Percentiles rank a stretch among this genome's conserved stretches.
phyloP scores from a whole-genome alignment of 1,140 invertebrate species.

The Cydia amplana region DNA sequence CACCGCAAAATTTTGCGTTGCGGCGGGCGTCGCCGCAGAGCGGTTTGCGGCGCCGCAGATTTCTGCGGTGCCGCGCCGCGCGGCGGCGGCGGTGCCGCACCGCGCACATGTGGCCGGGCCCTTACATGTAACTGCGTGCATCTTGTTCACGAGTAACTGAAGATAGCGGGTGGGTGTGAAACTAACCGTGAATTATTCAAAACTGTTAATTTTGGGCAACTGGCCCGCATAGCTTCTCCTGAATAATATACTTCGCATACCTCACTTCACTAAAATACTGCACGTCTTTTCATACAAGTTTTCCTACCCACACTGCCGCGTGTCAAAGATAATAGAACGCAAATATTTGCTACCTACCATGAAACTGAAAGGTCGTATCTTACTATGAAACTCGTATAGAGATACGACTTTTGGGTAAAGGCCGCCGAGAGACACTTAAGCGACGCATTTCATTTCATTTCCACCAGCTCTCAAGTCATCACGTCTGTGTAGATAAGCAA shows the following conservation, averaged over 20 bases:
- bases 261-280: neutral
- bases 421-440: conserved; percentile 3
- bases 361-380: neutral
- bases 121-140: too few species aligned
- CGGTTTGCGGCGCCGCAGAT: too few species aligned
- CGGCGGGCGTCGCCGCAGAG: too few species aligned
- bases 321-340: conserved; percentile 27
- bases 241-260: neutral
- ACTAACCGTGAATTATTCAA: too few species aligned
- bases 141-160: too few species aligned
- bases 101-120: too few species aligned
- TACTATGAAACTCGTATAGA: neutral
- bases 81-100: too few species aligned
- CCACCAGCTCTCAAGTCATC: neutral
- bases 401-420: neutral
- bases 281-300: neutral
- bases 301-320: neutral
- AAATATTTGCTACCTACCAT: conserved; percentile 3
- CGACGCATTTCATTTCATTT: conserved; percentile 9
- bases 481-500: neutral
- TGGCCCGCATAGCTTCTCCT: too few species aligned
- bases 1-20: too few species aligned
- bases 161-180: too few species aligned
- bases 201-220: too few species aligned
- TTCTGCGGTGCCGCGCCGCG: too few species aligned